Percentiles rank a stretch among this genome's conserved stretches.
Conservation (phyloP, 2,797 vertebrate genomes). For the Pterois miles region DNA sequence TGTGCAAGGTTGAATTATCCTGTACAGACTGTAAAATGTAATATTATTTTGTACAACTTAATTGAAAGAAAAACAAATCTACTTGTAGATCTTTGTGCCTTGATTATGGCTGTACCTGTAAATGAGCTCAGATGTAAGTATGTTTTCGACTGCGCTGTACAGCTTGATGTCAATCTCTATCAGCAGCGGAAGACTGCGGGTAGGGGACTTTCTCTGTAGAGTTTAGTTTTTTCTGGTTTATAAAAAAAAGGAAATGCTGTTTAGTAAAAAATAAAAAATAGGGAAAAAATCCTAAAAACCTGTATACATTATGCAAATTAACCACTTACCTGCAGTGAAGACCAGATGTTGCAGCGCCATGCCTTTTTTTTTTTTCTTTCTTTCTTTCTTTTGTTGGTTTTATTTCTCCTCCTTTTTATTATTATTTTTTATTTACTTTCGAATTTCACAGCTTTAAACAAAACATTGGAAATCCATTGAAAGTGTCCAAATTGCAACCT, state of each 20-base stretch:
- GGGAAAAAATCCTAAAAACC: conserved; percentile 82
- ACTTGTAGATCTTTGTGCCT: conserved; percentile 93
- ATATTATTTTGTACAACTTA: conserved; percentile 99
- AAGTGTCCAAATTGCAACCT: conserved; percentile 90
- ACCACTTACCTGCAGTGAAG: conserved; percentile 90
- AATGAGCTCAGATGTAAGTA: conserved; percentile 93
- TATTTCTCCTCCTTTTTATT: conserved; percentile 63
- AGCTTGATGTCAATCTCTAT: conserved; percentile 93
- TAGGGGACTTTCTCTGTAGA: conserved; percentile 91
- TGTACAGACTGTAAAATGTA: conserved; percentile 98
- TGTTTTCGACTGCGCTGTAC: conserved; percentile 95
- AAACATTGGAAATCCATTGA: conserved; percentile 88
- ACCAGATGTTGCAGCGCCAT: conserved; percentile 89
- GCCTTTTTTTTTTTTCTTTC: conserved; percentile 83
- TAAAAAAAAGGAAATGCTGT: conserved; percentile 91
- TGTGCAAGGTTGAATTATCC: conserved; percentile 95
- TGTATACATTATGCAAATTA: conserved; percentile 96
- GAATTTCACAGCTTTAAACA: conserved; percentile 89
- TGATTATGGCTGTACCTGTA: conserved; percentile 94
- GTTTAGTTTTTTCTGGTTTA: conserved; percentile 93
- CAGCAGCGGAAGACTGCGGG: conserved; percentile 88
- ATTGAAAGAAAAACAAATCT: conserved; percentile 91
- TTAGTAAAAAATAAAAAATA: conserved; percentile 87
- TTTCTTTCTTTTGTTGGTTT: conserved; percentile 61
- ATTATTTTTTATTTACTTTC: conserved; percentile 58